Evolutionary conservation across 2,113 vertebrate species (phyloP).

Genomic region (Camelus dromedarius): DNA sequence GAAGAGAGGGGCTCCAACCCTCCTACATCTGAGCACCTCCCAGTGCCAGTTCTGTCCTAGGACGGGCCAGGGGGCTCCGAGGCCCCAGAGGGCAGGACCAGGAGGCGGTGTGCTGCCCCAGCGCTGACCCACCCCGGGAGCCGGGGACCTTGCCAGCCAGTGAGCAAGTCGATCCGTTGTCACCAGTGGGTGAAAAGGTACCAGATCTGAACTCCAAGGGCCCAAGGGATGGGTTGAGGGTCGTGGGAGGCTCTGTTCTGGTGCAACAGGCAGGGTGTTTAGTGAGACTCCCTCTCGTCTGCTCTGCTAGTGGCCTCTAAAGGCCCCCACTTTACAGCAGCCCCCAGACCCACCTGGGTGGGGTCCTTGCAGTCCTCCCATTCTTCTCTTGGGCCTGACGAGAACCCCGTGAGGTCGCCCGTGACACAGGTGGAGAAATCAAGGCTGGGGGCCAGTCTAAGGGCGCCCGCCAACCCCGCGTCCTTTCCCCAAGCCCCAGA

Average conservation of each 20-base stretch:
- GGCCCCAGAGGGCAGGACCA: background rate
- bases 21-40: background rate
- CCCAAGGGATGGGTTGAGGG: background rate
- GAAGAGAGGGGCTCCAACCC: background rate
- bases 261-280: rapidly evolving
- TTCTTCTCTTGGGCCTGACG: background rate
- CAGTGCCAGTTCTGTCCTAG: rapidly evolving
- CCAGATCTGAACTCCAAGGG: background rate
- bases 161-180: rapidly evolving
- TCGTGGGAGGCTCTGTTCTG: background rate
- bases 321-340: background rate
- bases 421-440: background rate
- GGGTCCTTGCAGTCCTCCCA: background rate
- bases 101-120: background rate
- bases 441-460: background rate
- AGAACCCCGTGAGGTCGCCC: background rate
- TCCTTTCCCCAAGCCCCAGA: background rate
- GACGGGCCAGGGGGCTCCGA: no score
- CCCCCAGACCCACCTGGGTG: background rate
- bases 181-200: background rate
- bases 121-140: background rate
- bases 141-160: background rate
- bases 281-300: rapidly evolving
- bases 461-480: rapidly evolving
- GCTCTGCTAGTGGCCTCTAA: no score